Conservation (phyloP, 2,797 vertebrate genomes). For the Miichthys miiuy region DNA sequence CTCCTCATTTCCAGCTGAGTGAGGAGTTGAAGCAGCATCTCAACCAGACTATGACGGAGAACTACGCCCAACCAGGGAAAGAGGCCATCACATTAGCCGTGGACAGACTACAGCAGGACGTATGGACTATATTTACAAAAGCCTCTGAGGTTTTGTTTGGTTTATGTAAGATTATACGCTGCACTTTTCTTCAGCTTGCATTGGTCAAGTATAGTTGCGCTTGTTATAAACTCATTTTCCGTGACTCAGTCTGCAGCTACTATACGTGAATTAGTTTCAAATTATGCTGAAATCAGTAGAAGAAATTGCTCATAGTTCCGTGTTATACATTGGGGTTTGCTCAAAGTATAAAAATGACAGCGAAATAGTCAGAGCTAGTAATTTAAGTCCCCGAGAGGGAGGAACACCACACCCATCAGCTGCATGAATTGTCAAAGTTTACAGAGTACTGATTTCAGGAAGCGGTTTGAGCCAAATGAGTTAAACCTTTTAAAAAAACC, state of each 20-base stretch:
- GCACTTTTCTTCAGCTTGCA: not conserved
- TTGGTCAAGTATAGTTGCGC: not conserved
- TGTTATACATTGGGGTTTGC: not conserved
- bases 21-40: conserved; percentile 90
- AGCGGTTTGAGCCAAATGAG: not conserved
- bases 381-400: not conserved
- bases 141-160: not conserved
- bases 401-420: not conserved
- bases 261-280: conserved; percentile 18
- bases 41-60: conserved; percentile 86
- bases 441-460: not conserved
- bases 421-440: not conserved
- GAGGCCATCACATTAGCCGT: conserved; percentile 86
- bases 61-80: conserved; percentile 86
- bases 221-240: conserved; percentile 6
- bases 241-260: conserved; percentile 11
- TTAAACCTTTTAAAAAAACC: conserved; percentile 9
- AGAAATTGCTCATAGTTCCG: conserved; percentile 3
- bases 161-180: conserved; percentile 14
- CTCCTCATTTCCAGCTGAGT: conserved; percentile 83
- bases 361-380: not conserved
- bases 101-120: conserved; percentile 90
- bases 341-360: conserved; percentile 9
- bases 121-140: conserved; percentile 64
- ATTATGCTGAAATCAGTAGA: conserved; percentile 9